phyloP scores from a whole-genome alignment of 92 coral and sea anemone genomes.

The Montipora capitata region DNA sequence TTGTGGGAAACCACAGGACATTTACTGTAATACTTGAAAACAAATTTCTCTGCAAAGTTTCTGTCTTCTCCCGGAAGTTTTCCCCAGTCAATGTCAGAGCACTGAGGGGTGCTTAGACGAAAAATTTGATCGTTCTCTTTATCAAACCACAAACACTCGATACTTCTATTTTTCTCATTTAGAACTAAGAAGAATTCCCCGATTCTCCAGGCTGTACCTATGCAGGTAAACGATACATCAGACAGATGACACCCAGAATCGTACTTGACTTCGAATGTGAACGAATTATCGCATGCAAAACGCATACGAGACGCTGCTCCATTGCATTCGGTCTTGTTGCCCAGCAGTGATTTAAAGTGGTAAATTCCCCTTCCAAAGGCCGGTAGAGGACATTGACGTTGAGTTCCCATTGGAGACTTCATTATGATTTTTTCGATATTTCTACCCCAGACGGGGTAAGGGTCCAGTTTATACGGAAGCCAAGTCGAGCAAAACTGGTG shows the following conservation, averaged over 20 bases:
- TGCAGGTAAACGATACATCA: constrained; percentile 57
- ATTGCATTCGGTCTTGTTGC: constrained; percentile 42
- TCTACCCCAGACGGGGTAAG: constrained; percentile 88
- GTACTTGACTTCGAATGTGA: constrained; percentile 53
- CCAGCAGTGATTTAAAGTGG: constrained; percentile 54
- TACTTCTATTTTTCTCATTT: constrained; percentile 33
- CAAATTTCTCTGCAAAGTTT: constrained; percentile 73
- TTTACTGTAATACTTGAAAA: constrained; percentile 66
- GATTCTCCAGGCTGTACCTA: constrained; percentile 76
- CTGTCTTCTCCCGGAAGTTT: constrained; percentile 31
- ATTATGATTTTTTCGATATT: constrained; percentile 82
- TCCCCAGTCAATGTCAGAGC: constrained; percentile 88
- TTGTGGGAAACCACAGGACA: constrained; percentile 59
- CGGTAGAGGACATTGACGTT: constrained; percentile 62
- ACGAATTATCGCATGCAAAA: constrained; percentile 65
- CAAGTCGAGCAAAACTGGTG: constrained; percentile 74
- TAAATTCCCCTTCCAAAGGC: constrained; percentile 65
- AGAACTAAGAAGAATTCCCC: constrained; percentile 79
- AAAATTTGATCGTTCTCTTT: constrained; percentile 63
- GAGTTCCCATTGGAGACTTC: constrained; percentile 17
- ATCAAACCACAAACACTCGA: constrained; percentile 81
- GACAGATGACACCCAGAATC: constrained; percentile 53
- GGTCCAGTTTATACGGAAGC: constrained; percentile 77
- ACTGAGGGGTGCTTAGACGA: constrained; percentile 79
- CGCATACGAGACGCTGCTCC: constrained; percentile 56